phyloP scores from a whole-genome alignment of 2,113 vertebrate genomes.

The Laticauda colubrina region DNA sequence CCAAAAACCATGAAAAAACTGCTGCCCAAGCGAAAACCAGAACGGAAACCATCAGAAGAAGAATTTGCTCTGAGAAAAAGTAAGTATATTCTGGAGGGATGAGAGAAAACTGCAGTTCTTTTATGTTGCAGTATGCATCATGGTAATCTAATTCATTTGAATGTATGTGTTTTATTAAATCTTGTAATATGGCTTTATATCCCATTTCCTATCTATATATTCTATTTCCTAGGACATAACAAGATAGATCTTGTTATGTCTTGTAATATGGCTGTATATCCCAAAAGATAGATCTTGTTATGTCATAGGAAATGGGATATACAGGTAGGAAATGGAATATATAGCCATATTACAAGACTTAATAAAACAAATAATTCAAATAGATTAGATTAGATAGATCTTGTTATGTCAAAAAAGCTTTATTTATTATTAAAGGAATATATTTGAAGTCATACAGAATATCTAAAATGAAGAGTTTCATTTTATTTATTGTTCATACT shows the following conservation, averaged over 20 bases:
- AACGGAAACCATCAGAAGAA: slow-evolving; percentile 95
- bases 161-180: background rate
- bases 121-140: background rate
- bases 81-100: slow-evolving; percentile 62
- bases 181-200: background rate
- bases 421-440: background rate
- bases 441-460: background rate
- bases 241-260: too few relatives aligned
- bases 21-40: slow-evolving; percentile 94
- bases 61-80: slow-evolving; percentile 97
- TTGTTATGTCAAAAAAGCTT: background rate
- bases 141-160: background rate
- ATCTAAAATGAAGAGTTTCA: background rate
- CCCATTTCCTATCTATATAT: too few relatives aligned
- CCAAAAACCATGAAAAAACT: slow-evolving; percentile 99
- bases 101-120: background rate
- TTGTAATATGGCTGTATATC: too few relatives aligned
- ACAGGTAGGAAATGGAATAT: background rate
- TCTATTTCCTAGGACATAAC: too few relatives aligned
- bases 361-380: background rate
- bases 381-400: background rate
- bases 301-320: too few relatives aligned
- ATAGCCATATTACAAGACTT: background rate
- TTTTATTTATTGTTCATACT: background rate
- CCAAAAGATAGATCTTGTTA: too few relatives aligned